Evolutionary conservation across 1,140 invertebrate genomes (phyloP).

Genomic region (Platorchestia sp.): DNA sequence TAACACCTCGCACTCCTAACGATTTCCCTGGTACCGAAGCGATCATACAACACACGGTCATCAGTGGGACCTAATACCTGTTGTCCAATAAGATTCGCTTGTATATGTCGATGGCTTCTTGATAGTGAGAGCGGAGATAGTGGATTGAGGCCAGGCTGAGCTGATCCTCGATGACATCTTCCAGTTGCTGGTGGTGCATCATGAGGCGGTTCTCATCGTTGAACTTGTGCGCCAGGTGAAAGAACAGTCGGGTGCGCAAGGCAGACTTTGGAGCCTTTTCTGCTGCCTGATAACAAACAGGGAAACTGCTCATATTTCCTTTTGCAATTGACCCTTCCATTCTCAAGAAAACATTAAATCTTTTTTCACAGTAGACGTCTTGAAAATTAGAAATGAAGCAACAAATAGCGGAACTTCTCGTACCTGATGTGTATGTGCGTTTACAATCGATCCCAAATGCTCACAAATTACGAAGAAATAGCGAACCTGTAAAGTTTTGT

Average conservation of each 20-base stretch:
- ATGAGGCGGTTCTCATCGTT: conserved; percentile 87
- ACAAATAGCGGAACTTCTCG: too few species aligned
- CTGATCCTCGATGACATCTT: conserved; percentile 94
- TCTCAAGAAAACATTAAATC: background rate
- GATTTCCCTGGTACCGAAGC: background rate
- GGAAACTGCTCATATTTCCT: background rate
- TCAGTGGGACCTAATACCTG: conserved; percentile 78
- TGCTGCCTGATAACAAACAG: conserved; percentile 71
- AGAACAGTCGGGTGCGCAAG: conserved; percentile 85
- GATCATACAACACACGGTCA: background rate
- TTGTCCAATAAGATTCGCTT: conserved; percentile 94
- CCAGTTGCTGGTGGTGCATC: conserved; percentile 85
- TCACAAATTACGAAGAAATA: too few species aligned
- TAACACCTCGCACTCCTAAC: too few species aligned
- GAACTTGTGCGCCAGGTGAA: conserved; percentile 96
- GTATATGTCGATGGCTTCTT: conserved; percentile 99
- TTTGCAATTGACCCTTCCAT: background rate
- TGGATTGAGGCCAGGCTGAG: conserved; percentile 96
- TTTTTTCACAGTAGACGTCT: background rate
- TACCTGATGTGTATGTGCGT: too few species aligned
- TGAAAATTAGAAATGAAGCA: too few species aligned
- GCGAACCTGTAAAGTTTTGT: too few species aligned
- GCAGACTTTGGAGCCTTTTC: conserved; percentile 73
- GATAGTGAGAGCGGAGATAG: conserved; percentile 95
- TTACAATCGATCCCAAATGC: too few species aligned